phyloP scores from a whole-genome alignment of 1,140 invertebrate species.

The Asbolus verrucosus region DNA sequence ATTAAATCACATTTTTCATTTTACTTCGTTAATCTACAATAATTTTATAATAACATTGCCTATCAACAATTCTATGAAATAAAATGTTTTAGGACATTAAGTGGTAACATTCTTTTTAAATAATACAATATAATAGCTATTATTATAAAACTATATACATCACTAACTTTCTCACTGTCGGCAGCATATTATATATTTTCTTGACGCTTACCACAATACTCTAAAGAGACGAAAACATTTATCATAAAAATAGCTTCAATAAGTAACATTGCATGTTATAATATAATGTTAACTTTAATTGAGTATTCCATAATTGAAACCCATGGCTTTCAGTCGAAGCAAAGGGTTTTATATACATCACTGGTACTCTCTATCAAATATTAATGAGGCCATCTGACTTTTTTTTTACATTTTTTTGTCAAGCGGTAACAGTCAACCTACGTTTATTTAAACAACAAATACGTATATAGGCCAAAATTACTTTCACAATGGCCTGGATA shows the following conservation, averaged over 20 bases:
- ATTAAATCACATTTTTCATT: conserved; percentile 47
- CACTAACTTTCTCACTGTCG: conserved; percentile 54
- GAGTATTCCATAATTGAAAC: conserved; percentile 52
- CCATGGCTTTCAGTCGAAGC: conserved; percentile 10
- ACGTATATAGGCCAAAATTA: conserved; percentile 49
- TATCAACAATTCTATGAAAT: conserved; percentile 60
- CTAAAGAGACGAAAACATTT: conserved; percentile 50
- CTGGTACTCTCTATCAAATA: conserved; percentile 34
- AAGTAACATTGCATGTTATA: conserved; percentile 45
- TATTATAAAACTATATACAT: conserved; percentile 63
- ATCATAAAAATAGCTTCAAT: conserved; percentile 52
- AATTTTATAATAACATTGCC: conserved; percentile 57
- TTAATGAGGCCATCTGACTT: conserved; percentile 45
- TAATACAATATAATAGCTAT: conserved; percentile 53
- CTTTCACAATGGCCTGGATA: conserved; percentile 37
- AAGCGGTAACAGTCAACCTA: conserved; percentile 52
- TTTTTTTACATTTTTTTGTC: conserved; percentile 45
- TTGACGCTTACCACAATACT: conserved; percentile 49
- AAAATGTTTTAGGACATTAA: conserved; percentile 57
- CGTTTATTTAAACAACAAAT: conserved; percentile 48
- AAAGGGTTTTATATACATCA: conserved; percentile 46
- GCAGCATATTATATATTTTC: conserved; percentile 44
- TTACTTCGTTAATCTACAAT: conserved; percentile 49
- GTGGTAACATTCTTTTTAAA: conserved; percentile 55
- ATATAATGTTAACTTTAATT: conserved; percentile 43